Evolutionary conservation across 2,888 invertebrate genomes (phyloP).

Genomic region (Xanthostigma xanthostigma): DNA sequence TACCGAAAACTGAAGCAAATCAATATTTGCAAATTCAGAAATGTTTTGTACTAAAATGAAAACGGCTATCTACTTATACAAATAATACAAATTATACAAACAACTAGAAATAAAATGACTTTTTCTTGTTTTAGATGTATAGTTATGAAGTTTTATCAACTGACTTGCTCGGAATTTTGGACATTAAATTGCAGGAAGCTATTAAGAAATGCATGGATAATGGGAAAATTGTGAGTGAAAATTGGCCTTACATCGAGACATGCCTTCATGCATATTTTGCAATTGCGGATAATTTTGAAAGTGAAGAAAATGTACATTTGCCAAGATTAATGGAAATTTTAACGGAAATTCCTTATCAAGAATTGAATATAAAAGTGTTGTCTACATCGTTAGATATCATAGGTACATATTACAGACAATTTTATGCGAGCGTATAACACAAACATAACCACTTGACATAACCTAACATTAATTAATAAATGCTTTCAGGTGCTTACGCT

Average conservation of each 20-base stretch:
- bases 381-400: slow-evolving; percentile 63
- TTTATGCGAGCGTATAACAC: no score
- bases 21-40: no score
- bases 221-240: slow-evolving; percentile 19
- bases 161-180: slow-evolving; percentile 54
- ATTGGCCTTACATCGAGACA: slow-evolving; percentile 47
- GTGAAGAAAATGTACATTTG: slow-evolving; percentile 38
- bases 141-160: slow-evolving; percentile 70
- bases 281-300: slow-evolving; percentile 43
- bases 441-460: no score
- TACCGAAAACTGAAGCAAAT: no score
- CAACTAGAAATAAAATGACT: slow-evolving; percentile 11
- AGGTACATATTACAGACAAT: slow-evolving; percentile 28
- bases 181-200: slow-evolving; percentile 42
- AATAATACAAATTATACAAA: background rate
- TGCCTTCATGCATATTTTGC: slow-evolving; percentile 51
- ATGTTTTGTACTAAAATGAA: no score
- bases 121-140: slow-evolving; percentile 46
- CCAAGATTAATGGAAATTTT: slow-evolving; percentile 44
- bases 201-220: slow-evolving; percentile 29
- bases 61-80: no score
- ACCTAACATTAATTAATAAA: background rate
- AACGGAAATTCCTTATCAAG: slow-evolving; percentile 44
- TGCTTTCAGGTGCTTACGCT: slow-evolving; percentile 54
- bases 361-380: slow-evolving; percentile 43